These are phyloP conservation scores for Holothuria glaberrima DNA, from an alignment of 35 echinoderm and acorn worm genomes.

Conservation along the genomic window DNA sequence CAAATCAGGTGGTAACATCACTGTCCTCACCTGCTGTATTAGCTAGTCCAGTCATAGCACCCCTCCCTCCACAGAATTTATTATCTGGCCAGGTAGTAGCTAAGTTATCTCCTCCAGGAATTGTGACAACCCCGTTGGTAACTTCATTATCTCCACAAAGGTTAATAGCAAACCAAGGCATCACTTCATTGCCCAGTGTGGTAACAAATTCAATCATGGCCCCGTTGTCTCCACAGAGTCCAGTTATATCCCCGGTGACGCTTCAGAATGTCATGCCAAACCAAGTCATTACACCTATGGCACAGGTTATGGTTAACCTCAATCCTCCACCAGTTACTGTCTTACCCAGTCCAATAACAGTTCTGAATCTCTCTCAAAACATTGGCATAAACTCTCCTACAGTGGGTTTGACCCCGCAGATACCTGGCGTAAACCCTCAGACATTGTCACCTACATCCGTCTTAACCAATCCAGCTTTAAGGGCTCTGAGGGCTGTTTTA, in stretches of 20 bases:
- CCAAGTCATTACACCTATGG: background rate
- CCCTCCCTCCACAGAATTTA: too few species aligned
- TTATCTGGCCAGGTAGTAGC: too few species aligned
- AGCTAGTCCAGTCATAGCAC: too few species aligned
- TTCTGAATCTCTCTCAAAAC: constrained; percentile 37
- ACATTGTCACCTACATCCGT: background rate
- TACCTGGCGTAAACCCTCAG: background rate
- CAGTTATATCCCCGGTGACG: background rate
- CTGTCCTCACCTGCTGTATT: too few species aligned
- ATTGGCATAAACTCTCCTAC: background rate
- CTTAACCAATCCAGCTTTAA: constrained; percentile 20
- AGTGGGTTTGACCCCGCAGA: background rate
- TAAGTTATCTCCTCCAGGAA: too few species aligned
- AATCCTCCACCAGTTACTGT: background rate
- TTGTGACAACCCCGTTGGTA: too few species aligned
- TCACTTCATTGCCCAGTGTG: too few species aligned
- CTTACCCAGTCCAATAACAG: constrained; percentile 13
- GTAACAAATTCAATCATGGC: too few species aligned
- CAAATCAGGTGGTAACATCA: background rate
- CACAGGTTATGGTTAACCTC: background rate
- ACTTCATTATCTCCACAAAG: too few species aligned
- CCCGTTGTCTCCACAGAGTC: too few species aligned
- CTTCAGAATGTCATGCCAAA: background rate
- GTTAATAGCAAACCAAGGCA: too few species aligned
- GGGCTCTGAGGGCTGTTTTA: constrained; percentile 21